Base-by-base conservation (phyloP, 2,797 vertebrate genomes). In the Prionace glauca region DNA sequence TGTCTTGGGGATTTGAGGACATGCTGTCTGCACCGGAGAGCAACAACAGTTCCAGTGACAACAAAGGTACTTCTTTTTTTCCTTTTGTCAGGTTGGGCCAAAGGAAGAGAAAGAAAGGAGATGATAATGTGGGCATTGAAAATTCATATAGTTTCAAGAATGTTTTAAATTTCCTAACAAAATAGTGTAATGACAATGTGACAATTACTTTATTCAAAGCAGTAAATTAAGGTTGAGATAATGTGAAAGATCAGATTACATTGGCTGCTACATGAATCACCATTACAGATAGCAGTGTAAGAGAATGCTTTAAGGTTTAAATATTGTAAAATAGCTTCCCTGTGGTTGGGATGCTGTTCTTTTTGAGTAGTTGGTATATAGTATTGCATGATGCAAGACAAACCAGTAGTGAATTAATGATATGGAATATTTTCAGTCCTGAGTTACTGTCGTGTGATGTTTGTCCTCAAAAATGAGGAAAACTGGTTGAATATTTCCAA, bases 1-100 rank as follows among this genome's bases (percentile, higher is more conserved):
- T 99, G 86, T 99, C 99, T 18, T 99, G 99, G 99, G 99, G 99
- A 41, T 99, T 99, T 97, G 99, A 99, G 97, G 99, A 99, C 97
- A 99, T 99, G 99, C 97, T 99, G 95, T 99, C 99, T 14, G 98
- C 99, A 16, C 99, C 99, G 72, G 99, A 99, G 96, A 97, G 97
- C 96, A 99, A 98, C 97, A 98, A 97, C 96, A 97, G 98, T 95
- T 98, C 98, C 96, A 97, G 98, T 96, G 99, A 99, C 97, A 98
- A 96, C 96, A 99, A 99, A 99, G 99, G 99, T 99, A 96, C 90
- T 2, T 95, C 92, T 77, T 45, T 91, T 91, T 22, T 41, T 67
- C 62, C 16, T 41, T 22, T 92, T 90, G 77, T 20, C 65, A 32
- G 95, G 95, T 87, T 95, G 79, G 93, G 65, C 0, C 4, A 94